A percentile compares a stretch with the other conserved stretches of the same genome.
phyloP scores from a whole-genome alignment of 2,888 invertebrate species.

The Euzophera pinguis region DNA sequence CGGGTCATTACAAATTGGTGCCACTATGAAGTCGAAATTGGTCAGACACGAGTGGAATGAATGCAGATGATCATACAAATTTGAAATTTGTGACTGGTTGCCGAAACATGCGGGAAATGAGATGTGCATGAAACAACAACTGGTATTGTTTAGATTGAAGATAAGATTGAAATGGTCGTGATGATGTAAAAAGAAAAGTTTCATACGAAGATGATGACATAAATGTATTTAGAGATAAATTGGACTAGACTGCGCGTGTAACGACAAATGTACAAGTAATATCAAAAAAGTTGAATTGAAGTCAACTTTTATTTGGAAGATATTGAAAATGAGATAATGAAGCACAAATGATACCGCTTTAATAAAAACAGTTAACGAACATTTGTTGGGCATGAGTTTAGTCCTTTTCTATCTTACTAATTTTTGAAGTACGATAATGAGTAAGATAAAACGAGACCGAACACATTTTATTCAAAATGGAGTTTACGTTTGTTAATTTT shows the following conservation, averaged over 20 bases:
- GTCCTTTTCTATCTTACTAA: no score
- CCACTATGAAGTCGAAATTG: conserved; percentile 29
- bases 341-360: no score
- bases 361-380: no score
- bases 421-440: no score
- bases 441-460: no score
- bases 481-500: no score
- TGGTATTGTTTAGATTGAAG: conserved; percentile 12
- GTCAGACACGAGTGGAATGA: conserved; percentile 35
- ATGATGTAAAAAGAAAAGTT: conserved; percentile 12
- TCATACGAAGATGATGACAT: neutral
- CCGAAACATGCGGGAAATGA: conserved; percentile 17
- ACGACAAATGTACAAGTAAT: neutral
- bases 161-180: conserved; percentile 5
- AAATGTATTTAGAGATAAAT: conserved; percentile 2
- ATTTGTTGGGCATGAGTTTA: no score
- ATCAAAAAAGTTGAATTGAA: neutral
- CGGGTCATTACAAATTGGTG: conserved; percentile 19
- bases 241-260: neutral
- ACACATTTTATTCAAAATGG: no score
- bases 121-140: conserved; percentile 10
- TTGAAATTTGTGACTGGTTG: conserved; percentile 1
- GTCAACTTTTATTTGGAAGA: no score
- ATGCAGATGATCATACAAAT: conserved; percentile 18
- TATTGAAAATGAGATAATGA: no score